Evolutionary conservation across 2,797 vertebrate species (phyloP).

Genomic region (Distichodus sexfasciatus): DNA sequence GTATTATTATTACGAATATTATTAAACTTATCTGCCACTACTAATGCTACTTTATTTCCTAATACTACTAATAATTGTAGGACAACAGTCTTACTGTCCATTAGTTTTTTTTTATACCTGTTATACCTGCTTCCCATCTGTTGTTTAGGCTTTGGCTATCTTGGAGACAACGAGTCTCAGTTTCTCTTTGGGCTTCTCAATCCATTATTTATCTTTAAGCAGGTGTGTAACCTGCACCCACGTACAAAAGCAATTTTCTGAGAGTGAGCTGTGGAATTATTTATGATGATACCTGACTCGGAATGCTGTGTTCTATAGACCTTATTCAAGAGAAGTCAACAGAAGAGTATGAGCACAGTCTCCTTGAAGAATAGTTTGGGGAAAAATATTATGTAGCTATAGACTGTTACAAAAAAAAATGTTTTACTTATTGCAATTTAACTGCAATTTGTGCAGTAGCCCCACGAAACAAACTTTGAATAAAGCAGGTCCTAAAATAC

Average conservation of each 20-base stretch:
- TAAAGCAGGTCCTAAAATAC: too few relatives aligned
- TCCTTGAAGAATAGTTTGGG: background rate
- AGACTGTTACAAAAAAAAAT: background rate
- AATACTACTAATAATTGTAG: background rate
- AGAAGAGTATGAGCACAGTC: background rate
- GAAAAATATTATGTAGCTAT: background rate
- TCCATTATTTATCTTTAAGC: conserved; percentile 59
- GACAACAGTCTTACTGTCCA: background rate
- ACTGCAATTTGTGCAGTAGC: too few relatives aligned
- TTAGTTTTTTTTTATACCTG: conserved; percentile 7
- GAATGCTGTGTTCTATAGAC: conserved; percentile 6
- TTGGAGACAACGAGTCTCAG: conserved; percentile 50
- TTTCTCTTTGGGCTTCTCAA: conserved; percentile 31
- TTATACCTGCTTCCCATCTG: conserved; percentile 32
- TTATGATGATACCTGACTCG: conserved; percentile 53
- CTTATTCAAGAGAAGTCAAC: background rate
- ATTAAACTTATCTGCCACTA: too few relatives aligned
- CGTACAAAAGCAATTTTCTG: conserved; percentile 55
- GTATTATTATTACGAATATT: too few relatives aligned
- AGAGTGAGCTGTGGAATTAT: conserved; percentile 56
- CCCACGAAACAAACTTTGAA: too few relatives aligned
- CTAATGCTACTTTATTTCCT: background rate
- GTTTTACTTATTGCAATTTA: too few relatives aligned
- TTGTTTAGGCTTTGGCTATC: conserved; percentile 29
- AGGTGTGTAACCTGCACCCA: conserved; percentile 55